Evolutionary conservation across 2,113 vertebrate genomes (phyloP).

Genomic region (Platysternon megacephalum): DNA sequence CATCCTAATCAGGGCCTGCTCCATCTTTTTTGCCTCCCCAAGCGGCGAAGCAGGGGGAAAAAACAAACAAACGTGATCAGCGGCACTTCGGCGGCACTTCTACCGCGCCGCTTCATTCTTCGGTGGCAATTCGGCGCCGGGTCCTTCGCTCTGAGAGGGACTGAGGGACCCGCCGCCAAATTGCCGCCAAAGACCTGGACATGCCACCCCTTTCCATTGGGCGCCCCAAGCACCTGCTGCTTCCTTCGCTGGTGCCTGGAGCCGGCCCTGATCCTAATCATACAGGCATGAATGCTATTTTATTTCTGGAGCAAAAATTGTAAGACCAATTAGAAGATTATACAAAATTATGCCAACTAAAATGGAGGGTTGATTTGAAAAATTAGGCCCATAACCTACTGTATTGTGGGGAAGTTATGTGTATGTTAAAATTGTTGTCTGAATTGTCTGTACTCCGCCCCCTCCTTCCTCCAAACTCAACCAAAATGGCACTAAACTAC

Average conservation of each 20-base stretch:
- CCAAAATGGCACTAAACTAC: rapidly evolving
- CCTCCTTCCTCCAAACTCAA: not conserved
- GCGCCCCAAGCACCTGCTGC: too few relatives aligned
- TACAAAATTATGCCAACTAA: not conserved
- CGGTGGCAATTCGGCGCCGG: too few relatives aligned
- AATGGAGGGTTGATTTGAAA: not conserved
- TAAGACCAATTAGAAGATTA: not conserved
- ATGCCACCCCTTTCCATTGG: too few relatives aligned
- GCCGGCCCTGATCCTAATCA: not conserved
- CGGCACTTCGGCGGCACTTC: too few relatives aligned
- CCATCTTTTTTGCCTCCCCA: too few relatives aligned
- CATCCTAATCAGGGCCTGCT: not conserved
- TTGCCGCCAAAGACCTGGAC: too few relatives aligned
- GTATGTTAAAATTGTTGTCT: not conserved
- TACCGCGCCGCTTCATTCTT: too few relatives aligned
- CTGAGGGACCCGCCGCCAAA: too few relatives aligned
- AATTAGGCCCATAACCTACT: not conserved
- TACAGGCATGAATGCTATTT: not conserved
- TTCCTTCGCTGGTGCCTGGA: too few relatives aligned
- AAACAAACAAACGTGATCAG: too few relatives aligned
- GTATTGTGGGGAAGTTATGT: not conserved
- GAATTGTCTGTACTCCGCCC: not conserved
- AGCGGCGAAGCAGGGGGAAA: too few relatives aligned
- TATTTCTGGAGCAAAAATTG: not conserved
- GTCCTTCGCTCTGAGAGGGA: too few relatives aligned